Evolutionary conservation across 2,113 vertebrate genomes (phyloP), one percentile per base, ranked within the genome.

Genomic region (Hucho hucho): DNA sequence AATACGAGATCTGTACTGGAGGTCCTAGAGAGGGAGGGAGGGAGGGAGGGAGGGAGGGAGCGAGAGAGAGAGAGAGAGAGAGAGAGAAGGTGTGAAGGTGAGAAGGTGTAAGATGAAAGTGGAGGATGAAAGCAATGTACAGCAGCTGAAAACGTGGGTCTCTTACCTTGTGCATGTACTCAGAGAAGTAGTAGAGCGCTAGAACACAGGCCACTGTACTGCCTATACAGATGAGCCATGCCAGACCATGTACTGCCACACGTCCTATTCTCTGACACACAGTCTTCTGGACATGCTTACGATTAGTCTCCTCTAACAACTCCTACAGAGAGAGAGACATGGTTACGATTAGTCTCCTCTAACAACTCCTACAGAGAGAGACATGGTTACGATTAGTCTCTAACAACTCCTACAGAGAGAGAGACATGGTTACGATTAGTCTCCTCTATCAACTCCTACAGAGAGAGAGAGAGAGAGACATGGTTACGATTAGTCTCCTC

Each of bases 191-290:
- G 64, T 37, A 37, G 37, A 37, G 0, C 86, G 49, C 93, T 9
- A 92, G 0, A 0, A 81, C 81, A 1, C 94, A 95, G 70, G 87
- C 94, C 7, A 78, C 1, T 1, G 85, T 93, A 0, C 72, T 85
- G 22, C 85, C 87, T 65, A 97, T 70, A 0, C 92, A 95, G 76
- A 98, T 83, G 2, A 81, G 0, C 97, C 97, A 98, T 4, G 92
- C 92, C 46, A 96, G 70, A 0, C 83, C 53, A 2, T 92, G 81
- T 9, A 95, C 59, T 0, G 66, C 0, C 1, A 58, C 0, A 43
- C 11, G 88, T 3, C 73, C 0, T 79, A 96, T 70, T 29, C 46
- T 24, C 87, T 90, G 91, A 0, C 73, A 72, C 59, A 0, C 0
- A 0, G 90, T 79, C 70, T 20, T 83, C 7, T 83, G 53, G 1